Percentiles rank a stretch among this genome's conserved stretches.
Conservation (phyloP, 2,888 invertebrate genomes). For the Mechanitis messenoides region DNA sequence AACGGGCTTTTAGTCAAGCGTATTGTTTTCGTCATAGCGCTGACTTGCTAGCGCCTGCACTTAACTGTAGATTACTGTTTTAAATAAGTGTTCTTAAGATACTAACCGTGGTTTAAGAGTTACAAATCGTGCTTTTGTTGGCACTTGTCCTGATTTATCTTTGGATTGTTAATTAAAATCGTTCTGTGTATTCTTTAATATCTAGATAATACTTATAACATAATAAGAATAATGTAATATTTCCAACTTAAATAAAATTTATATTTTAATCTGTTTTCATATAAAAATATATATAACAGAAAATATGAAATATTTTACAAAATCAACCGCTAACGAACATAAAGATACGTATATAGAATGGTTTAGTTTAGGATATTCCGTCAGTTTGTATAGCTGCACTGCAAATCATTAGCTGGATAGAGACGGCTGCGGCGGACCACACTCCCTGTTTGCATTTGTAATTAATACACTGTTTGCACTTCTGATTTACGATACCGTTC, state of each 20-base stretch:
- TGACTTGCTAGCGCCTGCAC: constrained; percentile 18
- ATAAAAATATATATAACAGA: too few relatives aligned
- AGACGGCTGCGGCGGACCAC: constrained; percentile 71
- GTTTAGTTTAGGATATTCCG: constrained; percentile 31
- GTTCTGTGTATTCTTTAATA: too few relatives aligned
- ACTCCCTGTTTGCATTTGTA: constrained; percentile 76
- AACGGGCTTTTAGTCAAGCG: constrained; percentile 56
- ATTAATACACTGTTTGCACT: constrained; percentile 76
- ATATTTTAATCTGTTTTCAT: too few relatives aligned
- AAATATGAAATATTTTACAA: neutral
- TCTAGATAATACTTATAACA: too few relatives aligned
- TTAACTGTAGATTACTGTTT: constrained; percentile 20
- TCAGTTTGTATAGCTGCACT: constrained; percentile 48
- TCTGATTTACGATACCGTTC: constrained; percentile 72
- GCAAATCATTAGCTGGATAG: constrained; percentile 75
- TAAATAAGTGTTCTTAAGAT: constrained; percentile 19
- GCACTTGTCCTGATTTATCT: too few relatives aligned
- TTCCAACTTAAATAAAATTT: too few relatives aligned
- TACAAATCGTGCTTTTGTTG: too few relatives aligned
- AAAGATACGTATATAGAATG: constrained; percentile 14
- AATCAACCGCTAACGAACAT: neutral
- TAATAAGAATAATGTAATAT: too few relatives aligned
- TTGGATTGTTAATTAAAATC: too few relatives aligned
- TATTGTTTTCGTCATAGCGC: constrained; percentile 42
- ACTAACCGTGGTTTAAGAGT: neutral